Evolutionary conservation across 2,797 vertebrate species (phyloP).

Genomic region (Diceros bicornis): DNA sequence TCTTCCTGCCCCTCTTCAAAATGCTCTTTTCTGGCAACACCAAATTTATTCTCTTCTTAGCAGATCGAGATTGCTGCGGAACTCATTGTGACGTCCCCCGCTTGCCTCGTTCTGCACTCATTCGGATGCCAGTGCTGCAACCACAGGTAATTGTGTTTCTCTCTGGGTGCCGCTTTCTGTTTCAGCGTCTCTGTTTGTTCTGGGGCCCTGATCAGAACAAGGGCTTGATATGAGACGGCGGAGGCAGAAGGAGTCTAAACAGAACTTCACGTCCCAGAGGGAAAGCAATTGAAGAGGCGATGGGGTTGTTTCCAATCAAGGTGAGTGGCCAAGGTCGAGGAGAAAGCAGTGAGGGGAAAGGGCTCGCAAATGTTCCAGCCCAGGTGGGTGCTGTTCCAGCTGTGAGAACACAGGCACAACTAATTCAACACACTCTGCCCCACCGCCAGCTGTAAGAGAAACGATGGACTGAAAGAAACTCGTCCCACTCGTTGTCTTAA

Average conservation of each 20-base stretch:
- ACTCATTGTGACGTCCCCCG: background rate
- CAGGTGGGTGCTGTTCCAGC: background rate
- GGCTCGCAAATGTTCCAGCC: background rate
- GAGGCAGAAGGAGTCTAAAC: background rate
- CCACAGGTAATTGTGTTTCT: background rate
- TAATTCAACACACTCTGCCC: fast-evolving
- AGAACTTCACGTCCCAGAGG: background rate
- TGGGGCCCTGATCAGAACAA: background rate
- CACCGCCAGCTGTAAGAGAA: background rate
- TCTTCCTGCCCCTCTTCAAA: background rate
- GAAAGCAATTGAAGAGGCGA: background rate
- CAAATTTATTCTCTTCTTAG: background rate
- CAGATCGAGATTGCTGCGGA: background rate
- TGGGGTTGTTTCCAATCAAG: background rate
- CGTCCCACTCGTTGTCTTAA: background rate
- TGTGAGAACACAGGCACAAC: background rate
- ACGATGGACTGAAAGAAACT: background rate
- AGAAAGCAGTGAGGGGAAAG: background rate
- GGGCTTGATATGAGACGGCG: background rate
- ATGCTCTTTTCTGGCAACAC: background rate
- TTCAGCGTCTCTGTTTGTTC: background rate
- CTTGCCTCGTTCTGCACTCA: background rate
- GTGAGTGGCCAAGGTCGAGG: background rate
- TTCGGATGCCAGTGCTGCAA: background rate
- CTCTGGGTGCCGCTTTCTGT: background rate